A percentile compares a stretch with the other conserved stretches of the same genome.
Conservation (phyloP, 2,113 vertebrate species). For the Pavo muticus region DNA sequence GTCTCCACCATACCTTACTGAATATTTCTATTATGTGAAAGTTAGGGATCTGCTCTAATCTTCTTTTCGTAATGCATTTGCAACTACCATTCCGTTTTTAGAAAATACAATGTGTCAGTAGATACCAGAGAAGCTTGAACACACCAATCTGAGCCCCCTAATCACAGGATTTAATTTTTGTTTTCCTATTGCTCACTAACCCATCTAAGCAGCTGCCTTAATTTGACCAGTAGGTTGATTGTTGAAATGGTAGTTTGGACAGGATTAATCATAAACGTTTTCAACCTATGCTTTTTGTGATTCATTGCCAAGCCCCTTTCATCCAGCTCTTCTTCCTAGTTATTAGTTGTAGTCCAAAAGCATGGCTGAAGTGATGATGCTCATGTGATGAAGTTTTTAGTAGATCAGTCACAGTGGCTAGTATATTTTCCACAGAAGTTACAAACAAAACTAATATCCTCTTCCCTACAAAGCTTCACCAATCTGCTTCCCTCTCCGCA, state of each 20-base stretch:
- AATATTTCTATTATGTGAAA: not conserved
- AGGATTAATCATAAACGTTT: not conserved
- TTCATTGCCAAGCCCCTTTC: not conserved
- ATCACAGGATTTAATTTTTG: not conserved
- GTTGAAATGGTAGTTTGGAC: not conserved
- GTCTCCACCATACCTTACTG: not conserved
- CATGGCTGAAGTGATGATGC: not conserved
- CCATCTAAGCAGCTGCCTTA: not conserved
- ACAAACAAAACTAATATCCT: not conserved
- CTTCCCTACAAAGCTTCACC: not conserved
- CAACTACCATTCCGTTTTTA: not conserved
- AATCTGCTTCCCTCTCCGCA: not conserved
- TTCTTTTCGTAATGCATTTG: rapidly evolving
- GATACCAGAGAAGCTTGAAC: not conserved
- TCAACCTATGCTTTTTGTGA: not conserved
- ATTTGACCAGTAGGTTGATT: not conserved
- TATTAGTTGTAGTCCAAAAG: not conserved
- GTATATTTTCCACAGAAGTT: not conserved
- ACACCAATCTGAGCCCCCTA: not conserved
- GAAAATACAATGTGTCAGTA: not conserved
- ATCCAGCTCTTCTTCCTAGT: not conserved
- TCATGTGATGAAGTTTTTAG: not conserved
- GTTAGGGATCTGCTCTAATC: not conserved
- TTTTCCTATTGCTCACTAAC: not conserved
- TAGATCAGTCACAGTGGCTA: not conserved